These are phyloP conservation scores for Meleagris gallopavo DNA, from an alignment of 2,113 vertebrate genomes.

Conservation along the genomic window DNA sequence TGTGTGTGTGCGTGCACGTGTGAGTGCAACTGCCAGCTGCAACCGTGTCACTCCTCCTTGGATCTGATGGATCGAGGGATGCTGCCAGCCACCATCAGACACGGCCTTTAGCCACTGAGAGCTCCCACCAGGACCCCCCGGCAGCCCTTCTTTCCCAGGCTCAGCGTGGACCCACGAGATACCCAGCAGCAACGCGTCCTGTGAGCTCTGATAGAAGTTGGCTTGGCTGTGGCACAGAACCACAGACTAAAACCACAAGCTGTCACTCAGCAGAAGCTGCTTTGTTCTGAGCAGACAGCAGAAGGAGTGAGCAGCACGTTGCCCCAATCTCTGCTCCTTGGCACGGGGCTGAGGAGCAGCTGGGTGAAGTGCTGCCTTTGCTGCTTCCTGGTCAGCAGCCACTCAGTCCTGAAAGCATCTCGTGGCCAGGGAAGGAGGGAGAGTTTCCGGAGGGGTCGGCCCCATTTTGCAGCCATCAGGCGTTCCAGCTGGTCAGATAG, in stretches of 20 bases:
- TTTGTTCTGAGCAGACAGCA: neutral
- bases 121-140: neutral
- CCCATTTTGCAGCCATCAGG: neutral
- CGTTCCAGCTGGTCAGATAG: neutral
- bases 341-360: neutral
- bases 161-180: neutral
- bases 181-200: too few relatives aligned
- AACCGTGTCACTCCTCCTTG: neutral
- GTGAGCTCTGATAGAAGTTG: neutral
- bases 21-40: neutral
- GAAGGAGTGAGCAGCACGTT: neutral
- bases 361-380: neutral
- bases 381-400: neutral
- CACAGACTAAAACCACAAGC: neutral
- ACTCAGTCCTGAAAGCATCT: neutral
- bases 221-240: neutral
- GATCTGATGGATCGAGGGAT: neutral
- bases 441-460: neutral
- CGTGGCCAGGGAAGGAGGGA: neutral
- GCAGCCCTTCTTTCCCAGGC: too few relatives aligned
- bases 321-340: neutral
- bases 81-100: neutral
- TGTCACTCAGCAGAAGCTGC: neutral
- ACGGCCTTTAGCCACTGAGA: neutral
- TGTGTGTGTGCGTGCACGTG: fast-evolving